Evolutionary conservation across 2,797 vertebrate genomes (phyloP), one percentile per base, ranked within the genome.

Genomic region (Hydrophis major): DNA sequence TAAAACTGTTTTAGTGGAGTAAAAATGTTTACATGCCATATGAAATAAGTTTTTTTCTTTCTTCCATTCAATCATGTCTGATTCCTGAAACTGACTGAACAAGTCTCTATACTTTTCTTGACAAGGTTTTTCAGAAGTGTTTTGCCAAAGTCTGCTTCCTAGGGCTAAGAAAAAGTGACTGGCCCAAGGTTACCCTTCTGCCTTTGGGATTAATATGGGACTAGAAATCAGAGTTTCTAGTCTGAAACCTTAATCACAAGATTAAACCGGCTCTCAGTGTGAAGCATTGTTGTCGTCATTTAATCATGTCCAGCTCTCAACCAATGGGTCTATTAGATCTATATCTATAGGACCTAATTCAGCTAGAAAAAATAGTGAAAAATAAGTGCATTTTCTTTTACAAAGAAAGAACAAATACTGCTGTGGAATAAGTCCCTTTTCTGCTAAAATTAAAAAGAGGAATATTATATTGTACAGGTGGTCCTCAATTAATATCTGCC

Each of bases 301-400:
- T n/a, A 69, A 6, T 37, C 16, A 37, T 74, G 6, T 37, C n/a
- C 66, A 69, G 18, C 14, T 13, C 63, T 32, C 14, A 32, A 6
- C n/a, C 13, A 69, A 32, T 14, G 60, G 60, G 25, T 57, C 4
- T 89, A 78, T 22, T n/a, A 28, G 47, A 22, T 16, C 5, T 69
- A 16, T 47, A 69, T 59, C 55, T 88, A 69, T 47, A 89, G 11
- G 61, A 3, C 22, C 20, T 47, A 86, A 74, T 89, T 32, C n/a
- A 91, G 12, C 3, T 4, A 25, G 25, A 5, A 47, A 95, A 96
- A 94, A 89, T 86, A 94, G 92, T 11, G 32, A 37, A 61, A 61
- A 59, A 20, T 4, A 32, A 89, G 60, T 37, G 69, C 57, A 93
- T 95, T 89, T 92, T 93, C 92, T 96, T 96, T 91, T 93, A 91